Base-by-base conservation (phyloP, 92 coral and sea anemone genomes). In the Pocillopora meandrina region DNA sequence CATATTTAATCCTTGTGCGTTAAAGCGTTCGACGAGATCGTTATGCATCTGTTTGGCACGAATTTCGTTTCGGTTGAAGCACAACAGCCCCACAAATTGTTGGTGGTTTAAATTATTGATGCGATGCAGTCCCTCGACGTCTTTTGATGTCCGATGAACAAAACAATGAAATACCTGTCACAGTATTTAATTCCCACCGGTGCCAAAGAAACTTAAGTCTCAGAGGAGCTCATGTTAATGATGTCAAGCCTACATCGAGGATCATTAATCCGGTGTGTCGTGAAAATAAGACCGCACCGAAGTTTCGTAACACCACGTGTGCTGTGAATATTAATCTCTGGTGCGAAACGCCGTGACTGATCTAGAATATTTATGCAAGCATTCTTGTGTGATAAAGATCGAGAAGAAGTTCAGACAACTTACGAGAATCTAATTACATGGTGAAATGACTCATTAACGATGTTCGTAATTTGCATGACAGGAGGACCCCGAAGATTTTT, bases 131-230 rank as follows among this genome's bases (percentile, higher is more conserved):
- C 47, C 21, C 59, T 82, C 60, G 78, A 66, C 71, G 72, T 59
- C 62, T 82, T 81, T 60, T 58, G n/a, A 82, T 20, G 59, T 34
- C 19, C 11, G 70, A 33, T 47, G 47, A 82, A 20, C 26, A 68
- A 16, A 80, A 80, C 84, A 81, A 81, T 81, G 47, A 47, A 33
- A 82, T 72, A 82, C 86, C 86, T 63, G 86, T 55, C 52, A n/a
- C 42, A 31, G 78, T 23, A 82, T 82, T 82, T 62, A 71, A 60
- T 82, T 59, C 42, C 68, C 56, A 57, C 67, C 10, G 77, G 85
- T 70, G 66, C n/a, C 55, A 66, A 56, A 33, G 76, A 34, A 57
- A 18, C 42, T 67, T 15, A 3, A 36, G 63, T 80, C 75, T 69
- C 74, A 47, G 16, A 68, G 74, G 83, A 79, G 23, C 19, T 23